A percentile compares a stretch with the other conserved stretches of the same genome.
These are phyloP conservation scores for Scaptomyza hsui DNA, from an alignment of 1,140 invertebrate genomes.

Conservation along the genomic window DNA sequence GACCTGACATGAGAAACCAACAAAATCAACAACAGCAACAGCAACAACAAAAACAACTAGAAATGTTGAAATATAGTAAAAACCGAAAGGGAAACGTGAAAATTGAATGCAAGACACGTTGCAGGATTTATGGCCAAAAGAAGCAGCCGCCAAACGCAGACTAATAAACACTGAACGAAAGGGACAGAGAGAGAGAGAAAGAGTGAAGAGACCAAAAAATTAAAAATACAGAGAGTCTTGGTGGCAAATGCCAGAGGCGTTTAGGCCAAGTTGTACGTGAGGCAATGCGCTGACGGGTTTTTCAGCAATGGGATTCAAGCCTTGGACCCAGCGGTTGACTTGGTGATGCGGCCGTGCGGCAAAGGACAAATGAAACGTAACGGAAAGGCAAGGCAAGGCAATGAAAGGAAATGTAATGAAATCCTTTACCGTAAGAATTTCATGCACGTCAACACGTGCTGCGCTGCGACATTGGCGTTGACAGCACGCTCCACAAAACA, in stretches of 20 bases:
- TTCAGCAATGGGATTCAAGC: neutral
- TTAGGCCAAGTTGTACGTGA: slow-evolving; percentile 52
- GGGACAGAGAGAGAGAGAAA: neutral
- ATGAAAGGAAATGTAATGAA: slow-evolving; percentile 68
- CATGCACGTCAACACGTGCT: slow-evolving; percentile 79
- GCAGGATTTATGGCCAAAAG: slow-evolving; percentile 68
- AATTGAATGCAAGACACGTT: slow-evolving; percentile 77
- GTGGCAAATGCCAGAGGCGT: slow-evolving; percentile 43
- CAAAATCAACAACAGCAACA: neutral
- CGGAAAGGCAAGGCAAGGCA: slow-evolving; percentile 50
- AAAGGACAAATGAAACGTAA: slow-evolving; percentile 45
- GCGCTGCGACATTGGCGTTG: slow-evolving; percentile 60
- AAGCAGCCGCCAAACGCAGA: slow-evolving; percentile 66
- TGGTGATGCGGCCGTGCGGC: slow-evolving; percentile 67
- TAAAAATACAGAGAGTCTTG: slow-evolving; percentile 31
- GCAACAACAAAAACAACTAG: slow-evolving; percentile 12
- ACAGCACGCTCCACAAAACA: slow-evolving; percentile 41
- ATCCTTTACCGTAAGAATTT: slow-evolving; percentile 82
- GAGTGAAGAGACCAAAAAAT: neutral
- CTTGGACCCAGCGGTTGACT: slow-evolving; percentile 20
- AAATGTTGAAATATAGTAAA: slow-evolving; percentile 11
- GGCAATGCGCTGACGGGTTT: slow-evolving; percentile 37
- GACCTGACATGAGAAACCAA: slow-evolving; percentile 13
- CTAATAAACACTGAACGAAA: slow-evolving; percentile 61
- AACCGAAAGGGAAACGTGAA: slow-evolving; percentile 25